These are phyloP conservation scores for Reticulitermes lucifugus DNA, from an alignment of 2,888 invertebrate species.

Conservation along the genomic window DNA sequence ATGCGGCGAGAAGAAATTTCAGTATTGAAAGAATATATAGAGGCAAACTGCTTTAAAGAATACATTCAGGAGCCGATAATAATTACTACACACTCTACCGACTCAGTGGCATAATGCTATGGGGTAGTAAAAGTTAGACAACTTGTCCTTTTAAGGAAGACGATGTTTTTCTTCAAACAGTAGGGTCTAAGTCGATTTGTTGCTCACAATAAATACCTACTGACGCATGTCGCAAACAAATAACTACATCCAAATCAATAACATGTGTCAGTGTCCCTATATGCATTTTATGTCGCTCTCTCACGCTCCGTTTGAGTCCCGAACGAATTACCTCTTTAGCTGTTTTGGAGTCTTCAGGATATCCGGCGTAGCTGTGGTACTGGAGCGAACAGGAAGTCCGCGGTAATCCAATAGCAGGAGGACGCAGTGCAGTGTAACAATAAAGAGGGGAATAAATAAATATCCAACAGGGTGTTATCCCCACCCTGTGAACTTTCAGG, in stretches of 20 bases:
- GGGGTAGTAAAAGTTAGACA: too few relatives aligned
- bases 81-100: too few relatives aligned
- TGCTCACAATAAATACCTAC: neutral
- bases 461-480: neutral
- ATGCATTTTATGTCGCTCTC: slow-evolving; percentile 11
- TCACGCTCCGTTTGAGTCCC: slow-evolving; percentile 25
- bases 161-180: too few relatives aligned
- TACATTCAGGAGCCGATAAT: too few relatives aligned
- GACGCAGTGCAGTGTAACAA: neutral
- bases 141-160: too few relatives aligned
- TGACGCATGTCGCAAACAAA: slow-evolving; percentile 10
- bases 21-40: too few relatives aligned
- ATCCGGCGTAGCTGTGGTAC: slow-evolving; percentile 25
- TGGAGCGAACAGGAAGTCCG: slow-evolving; percentile 4
- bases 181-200: too few relatives aligned
- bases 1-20: too few relatives aligned
- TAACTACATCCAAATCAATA: neutral
- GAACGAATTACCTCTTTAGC: slow-evolving; percentile 35
- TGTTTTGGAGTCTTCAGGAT: slow-evolving; percentile 38
- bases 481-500: neutral
- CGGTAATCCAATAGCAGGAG: slow-evolving; percentile 38
- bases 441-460: neutral
- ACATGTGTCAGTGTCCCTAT: neutral
- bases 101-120: too few relatives aligned
- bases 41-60: too few relatives aligned